Evolutionary conservation across 2,888 invertebrate species (phyloP).

Genomic region (Hirudinaria manillensis): DNA sequence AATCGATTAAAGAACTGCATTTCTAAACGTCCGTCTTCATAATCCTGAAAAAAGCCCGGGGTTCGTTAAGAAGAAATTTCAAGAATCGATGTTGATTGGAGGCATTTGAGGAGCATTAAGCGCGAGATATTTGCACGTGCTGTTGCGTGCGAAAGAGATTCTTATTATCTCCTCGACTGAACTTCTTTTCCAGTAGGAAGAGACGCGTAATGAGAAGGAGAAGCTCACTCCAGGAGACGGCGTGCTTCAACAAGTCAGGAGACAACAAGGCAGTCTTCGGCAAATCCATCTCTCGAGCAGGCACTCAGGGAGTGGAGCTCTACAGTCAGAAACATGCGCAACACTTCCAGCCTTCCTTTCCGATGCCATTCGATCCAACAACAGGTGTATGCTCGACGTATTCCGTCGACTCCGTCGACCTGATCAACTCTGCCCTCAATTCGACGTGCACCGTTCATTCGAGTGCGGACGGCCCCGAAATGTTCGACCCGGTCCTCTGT

Average conservation of each 20-base stretch:
- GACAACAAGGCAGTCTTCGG: background rate
- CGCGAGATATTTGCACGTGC: too few relatives aligned
- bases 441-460: slow-evolving; percentile 13
- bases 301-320: slow-evolving; percentile 3
- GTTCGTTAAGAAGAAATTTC: too few relatives aligned
- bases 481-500: background rate
- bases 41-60: too few relatives aligned
- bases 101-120: too few relatives aligned
- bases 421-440: slow-evolving; percentile 16
- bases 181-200: slow-evolving; percentile 9
- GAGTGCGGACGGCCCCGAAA: background rate
- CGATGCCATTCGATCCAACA: background rate
- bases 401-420: slow-evolving; percentile 15
- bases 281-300: background rate
- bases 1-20: too few relatives aligned
- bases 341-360: slow-evolving; percentile 8
- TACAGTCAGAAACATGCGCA: background rate
- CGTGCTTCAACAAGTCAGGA: slow-evolving; percentile 11
- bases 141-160: too few relatives aligned
- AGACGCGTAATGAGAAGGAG: background rate
- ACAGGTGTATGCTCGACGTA: background rate
- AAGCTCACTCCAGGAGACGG: slow-evolving; percentile 7
- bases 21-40: too few relatives aligned
- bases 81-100: too few relatives aligned
- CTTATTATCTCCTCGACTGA: too few relatives aligned